Percentiles rank a stretch among this genome's conserved stretches.
phyloP scores from a whole-genome alignment of 2,797 vertebrate genomes.

The Acanthiza pusilla region DNA sequence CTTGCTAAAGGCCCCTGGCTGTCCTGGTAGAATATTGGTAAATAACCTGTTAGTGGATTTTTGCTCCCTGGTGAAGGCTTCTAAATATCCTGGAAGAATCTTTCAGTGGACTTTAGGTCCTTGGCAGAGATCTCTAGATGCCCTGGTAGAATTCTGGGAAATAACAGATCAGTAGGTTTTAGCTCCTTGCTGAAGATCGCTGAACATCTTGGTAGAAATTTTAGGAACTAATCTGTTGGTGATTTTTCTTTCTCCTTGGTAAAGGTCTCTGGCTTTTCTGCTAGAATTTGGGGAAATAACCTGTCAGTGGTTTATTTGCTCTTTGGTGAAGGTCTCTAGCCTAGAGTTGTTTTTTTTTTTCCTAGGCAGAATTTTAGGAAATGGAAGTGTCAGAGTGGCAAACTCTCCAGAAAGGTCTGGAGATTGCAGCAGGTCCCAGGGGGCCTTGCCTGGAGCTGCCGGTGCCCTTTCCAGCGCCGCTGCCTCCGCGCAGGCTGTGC shows the following conservation, averaged over 20 bases:
- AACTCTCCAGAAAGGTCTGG: neutral
- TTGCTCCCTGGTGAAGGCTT: neutral
- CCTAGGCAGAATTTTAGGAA: too few relatives aligned
- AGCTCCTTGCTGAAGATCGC: neutral
- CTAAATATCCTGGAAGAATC: neutral
- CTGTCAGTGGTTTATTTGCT: neutral
- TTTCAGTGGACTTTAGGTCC: neutral
- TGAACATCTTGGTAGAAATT: neutral
- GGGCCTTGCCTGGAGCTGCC: accelerated
- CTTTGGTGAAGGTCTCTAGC: neutral
- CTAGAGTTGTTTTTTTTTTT: too few relatives aligned
- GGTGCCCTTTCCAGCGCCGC: accelerated
- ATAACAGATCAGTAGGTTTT: neutral
- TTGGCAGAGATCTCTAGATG: neutral
- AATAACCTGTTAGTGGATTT: neutral
- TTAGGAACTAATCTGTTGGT: neutral
- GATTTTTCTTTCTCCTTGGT: neutral
- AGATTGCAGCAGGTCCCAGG: neutral
- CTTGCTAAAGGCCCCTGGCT: neutral
- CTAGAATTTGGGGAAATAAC: neutral
- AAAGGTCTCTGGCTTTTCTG: neutral
- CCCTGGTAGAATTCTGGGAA: neutral
- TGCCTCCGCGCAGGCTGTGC: too few relatives aligned
- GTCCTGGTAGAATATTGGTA: neutral
- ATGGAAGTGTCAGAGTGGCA: accelerated